Conservation (phyloP, 1,140 invertebrate species). For the Fopius arisanus region DNA sequence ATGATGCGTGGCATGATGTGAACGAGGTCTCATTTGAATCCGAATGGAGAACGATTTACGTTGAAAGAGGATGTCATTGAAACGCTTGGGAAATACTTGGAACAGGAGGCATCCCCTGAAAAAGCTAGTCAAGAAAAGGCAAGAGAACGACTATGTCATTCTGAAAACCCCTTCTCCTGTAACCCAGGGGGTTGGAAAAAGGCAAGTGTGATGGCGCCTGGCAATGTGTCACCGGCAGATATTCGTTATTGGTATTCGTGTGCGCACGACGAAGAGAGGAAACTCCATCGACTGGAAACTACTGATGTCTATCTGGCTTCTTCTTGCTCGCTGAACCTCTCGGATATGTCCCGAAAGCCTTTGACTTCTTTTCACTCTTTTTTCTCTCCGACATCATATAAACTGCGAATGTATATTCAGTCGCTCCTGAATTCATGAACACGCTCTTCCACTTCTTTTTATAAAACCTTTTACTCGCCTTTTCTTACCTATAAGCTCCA, state of each 20-base stretch:
- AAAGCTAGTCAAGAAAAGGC: slow-evolving; percentile 27
- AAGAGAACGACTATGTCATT: slow-evolving; percentile 14
- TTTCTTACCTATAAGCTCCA: not conserved
- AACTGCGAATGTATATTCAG: slow-evolving; percentile 14
- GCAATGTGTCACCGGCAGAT: slow-evolving; percentile 38
- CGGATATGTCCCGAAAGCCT: slow-evolving; percentile 4
- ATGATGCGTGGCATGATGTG: slow-evolving; percentile 35
- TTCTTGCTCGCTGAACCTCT: slow-evolving; percentile 13
- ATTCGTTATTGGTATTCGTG: slow-evolving; percentile 35
- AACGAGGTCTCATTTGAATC: slow-evolving; percentile 41
- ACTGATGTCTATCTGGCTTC: slow-evolving; percentile 25
- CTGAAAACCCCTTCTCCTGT: slow-evolving; percentile 6
- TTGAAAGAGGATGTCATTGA: slow-evolving; percentile 39
- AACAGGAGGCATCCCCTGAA: not conserved
- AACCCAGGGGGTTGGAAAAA: not conserved
- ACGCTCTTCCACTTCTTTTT: not conserved
- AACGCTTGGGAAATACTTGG: slow-evolving; percentile 23
- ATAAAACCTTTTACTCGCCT: not conserved
- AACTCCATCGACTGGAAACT: slow-evolving; percentile 35
- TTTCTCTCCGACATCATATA: not conserved
- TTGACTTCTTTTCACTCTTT: slow-evolving; percentile 10
- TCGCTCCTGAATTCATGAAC: slow-evolving; percentile 9
- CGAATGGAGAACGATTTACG: slow-evolving; percentile 40
- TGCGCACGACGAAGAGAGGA: not conserved
- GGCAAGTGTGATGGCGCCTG: slow-evolving; percentile 29